Evolutionary conservation across 1,140 invertebrate genomes (phyloP), one percentile per base, ranked within the genome.

Genomic region (Marisa cornuarietis): DNA sequence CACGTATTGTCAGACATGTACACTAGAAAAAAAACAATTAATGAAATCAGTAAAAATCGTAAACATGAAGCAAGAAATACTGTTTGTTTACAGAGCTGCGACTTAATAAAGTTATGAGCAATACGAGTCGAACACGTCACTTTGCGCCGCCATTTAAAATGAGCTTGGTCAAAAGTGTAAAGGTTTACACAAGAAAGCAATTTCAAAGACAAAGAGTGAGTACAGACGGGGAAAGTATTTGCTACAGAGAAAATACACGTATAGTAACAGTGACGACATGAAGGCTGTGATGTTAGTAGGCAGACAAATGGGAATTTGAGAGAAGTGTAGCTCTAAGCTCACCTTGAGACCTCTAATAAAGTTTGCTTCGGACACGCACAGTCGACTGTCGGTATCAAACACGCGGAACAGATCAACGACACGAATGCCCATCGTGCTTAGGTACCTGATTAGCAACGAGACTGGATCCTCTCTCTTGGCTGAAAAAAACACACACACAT

Each of bases 321-420:
- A 52, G 49, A 24, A 20, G 51, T 18, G 62, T 61, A 68, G 52
- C n/a, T 26, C 26, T 49, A 62, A 42, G 22, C 61, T 77, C 85
- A 89, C 88, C 85, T 90, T 90, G 3, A 90, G 80, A 22, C 90
- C 89, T 76, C 84, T 83, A 26, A 91, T 86, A 78, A 91, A 90
- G 58, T 89, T 87, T 31, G 84, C 85, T 73, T 84, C 86, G 3
- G 85, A 82, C 20, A 91, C 87, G 58, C 76, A 74, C 18, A 87
- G 83, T 49, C 87, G 85, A 65, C 84, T 87, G 79, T 87, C 84
- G 24, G 82, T 85, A 71, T 91, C 88, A 79, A 89, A 88, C 78
- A 86, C 87, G 20, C 89, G 83, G 83, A 90, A 91, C 31, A 91
- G 81, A 78, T 91, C 90, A 16, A 90, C 81, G 14, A 90, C 86